Percentiles rank a stretch among this genome's conserved stretches.
phyloP scores from a whole-genome alignment of 2,113 vertebrate species.

The Vidua macroura region DNA sequence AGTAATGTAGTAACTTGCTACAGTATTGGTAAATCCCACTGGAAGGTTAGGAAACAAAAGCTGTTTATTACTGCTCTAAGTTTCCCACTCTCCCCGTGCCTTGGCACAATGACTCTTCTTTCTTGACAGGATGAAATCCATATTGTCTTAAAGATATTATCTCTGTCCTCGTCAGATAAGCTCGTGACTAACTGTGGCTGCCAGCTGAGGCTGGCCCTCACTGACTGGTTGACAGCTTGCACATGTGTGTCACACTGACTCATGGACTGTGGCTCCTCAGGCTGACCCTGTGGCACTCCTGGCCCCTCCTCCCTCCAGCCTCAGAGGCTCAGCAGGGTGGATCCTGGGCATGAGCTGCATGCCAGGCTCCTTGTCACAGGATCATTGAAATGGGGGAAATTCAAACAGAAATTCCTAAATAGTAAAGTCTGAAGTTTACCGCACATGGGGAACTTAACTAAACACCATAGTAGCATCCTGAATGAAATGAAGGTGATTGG shows the following conservation, averaged over 20 bases:
- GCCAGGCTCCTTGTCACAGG: background rate
- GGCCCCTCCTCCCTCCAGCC: background rate
- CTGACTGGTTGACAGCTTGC: background rate
- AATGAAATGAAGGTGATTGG: background rate
- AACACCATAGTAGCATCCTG: background rate
- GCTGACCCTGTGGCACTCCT: background rate
- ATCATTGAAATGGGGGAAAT: background rate
- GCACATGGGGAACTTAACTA: background rate
- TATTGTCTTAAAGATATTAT: background rate
- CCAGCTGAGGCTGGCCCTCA: background rate
- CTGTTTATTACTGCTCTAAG: background rate
- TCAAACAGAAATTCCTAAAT: background rate
- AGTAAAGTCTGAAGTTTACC: background rate
- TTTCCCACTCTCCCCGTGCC: background rate
- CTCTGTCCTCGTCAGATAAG: background rate
- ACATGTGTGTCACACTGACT: rapidly evolving
- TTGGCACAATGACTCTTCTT: background rate
- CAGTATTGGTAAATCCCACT: background rate
- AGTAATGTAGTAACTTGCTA: background rate
- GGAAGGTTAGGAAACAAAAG: background rate
- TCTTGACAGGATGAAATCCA: background rate
- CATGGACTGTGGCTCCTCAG: background rate
- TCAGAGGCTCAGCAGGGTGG: background rate
- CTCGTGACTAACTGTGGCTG: background rate
- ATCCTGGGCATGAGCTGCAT: background rate